Base-by-base conservation (phyloP, 2,797 vertebrate species). In the Helostoma temminkii region DNA sequence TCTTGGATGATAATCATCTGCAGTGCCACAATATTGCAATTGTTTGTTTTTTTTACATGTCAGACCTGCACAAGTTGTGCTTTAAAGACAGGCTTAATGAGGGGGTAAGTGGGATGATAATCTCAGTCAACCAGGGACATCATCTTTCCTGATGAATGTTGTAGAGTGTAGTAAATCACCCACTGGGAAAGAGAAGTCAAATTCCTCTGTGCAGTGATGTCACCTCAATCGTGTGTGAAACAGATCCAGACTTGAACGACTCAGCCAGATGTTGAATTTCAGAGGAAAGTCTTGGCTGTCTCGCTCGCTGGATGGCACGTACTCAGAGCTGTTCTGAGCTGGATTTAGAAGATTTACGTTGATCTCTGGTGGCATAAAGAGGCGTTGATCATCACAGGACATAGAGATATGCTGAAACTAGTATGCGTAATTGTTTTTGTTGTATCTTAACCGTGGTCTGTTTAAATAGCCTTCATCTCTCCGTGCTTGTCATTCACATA, bases 231-330 rank as follows among this genome's bases (percentile, higher is more conserved):
- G 70, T 88, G 87, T 79, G 85, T 86, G 84, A 91, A 92, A 93
- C 94, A 92, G 84, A 94, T 95, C 92, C 93, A 93, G 94, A 94
- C 93, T 88, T 92, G 93, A 94, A 91, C 62, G 73, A 54, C 86
- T 71, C 69, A 82, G 92, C 86, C 93, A 94, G 93, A 93, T 94
- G 93, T 93, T 91, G 85, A 88, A 71, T 83, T 86, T 89, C 80
- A 63, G 71, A 82, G 80, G 66, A 70, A 46, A 42, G 55, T 54
- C 65, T 30, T 77, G 39, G 10, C 71, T 71, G 18, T 53, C 74
- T 74, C 80, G 56, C 74, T 74, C 80, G 59, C 58, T 71, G 18
- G 56, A 74, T 74, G 83, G 59, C 58, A 68, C 46, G 9, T 34
- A 76, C 46, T 74, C 56, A 14, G 67, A 75, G 61, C 47, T 53